Base-by-base conservation (phyloP, 2,888 invertebrate species). In the Pomacea canaliculata region DNA sequence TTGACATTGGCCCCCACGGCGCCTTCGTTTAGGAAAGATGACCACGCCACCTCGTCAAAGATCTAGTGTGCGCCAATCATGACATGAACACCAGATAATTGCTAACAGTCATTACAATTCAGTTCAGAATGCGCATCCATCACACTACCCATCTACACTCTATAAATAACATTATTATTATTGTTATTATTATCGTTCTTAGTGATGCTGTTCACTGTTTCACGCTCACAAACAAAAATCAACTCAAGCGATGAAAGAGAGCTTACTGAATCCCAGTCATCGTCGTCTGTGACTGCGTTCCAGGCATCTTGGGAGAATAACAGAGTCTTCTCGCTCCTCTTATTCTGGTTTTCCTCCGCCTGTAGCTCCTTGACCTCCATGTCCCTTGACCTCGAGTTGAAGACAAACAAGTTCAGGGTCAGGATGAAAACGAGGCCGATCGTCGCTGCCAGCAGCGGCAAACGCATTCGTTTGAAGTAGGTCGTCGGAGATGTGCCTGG, bases 21-120 rank as follows among this genome's bases (percentile, higher is more conserved):
- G 8, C 74, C 74, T 23, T 74, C 74, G 51, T 69, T 69, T 7
- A 74, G 60, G 60, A 74, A 49, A 1, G 74, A 74, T 12, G 74
- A 74, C 74, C 74, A 74, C 12, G 74, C 74, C 4, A n/a, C 69
- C 9, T 68, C 59, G 74, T 74, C 74, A 12, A 74, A 74, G 27
- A 74, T 60, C 74, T 74, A 49, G 10, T 10, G 68, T 23, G 19
- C 27, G 27, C 7, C 4, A 63, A 56, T 2, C 8, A 56, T 2
- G 51, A 13, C 3, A 56, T 56, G 10, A 56, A 4, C 51, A 56
- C 37, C 37, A 16, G 8, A 56, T 56, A 1, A 56, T 10, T 7
- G 51, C 0, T 37, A 37, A 37, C 4, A 37, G 1, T 37, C 37
- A 37, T 5, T 37, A 5, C 37, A 37, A 7, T 23, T 23, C 23